phyloP scores from a whole-genome alignment of 2,888 invertebrate genomes.

The Drosophila leonis region DNA sequence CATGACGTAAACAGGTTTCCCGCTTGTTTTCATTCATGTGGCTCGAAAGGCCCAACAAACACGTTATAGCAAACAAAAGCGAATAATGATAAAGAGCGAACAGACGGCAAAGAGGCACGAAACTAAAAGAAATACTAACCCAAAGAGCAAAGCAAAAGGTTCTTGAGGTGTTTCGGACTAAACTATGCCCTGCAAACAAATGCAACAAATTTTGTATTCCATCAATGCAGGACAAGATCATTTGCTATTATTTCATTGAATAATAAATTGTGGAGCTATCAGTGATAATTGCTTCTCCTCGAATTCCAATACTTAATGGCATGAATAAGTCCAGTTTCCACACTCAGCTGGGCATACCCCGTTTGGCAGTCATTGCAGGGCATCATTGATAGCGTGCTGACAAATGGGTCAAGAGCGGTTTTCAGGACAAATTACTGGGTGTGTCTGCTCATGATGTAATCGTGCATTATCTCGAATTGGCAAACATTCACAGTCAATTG shows the following conservation, averaged over 20 bases:
- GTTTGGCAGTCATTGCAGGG: not conserved
- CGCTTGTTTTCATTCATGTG: slow-evolving; percentile 53
- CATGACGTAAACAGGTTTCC: slow-evolving; percentile 77
- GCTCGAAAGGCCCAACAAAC: slow-evolving; percentile 41
- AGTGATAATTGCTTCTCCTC: not conserved
- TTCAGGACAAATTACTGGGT: slow-evolving; percentile 65
- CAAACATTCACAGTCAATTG: slow-evolving; percentile 36
- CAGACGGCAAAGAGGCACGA: slow-evolving; percentile 28
- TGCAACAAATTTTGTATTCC: not conserved
- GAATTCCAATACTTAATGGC: not conserved
- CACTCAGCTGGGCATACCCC: not conserved
- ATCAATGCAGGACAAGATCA: not conserved
- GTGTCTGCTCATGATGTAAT: slow-evolving; percentile 50
- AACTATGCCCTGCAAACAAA: slow-evolving; percentile 6
- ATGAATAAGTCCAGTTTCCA: too few relatives aligned
- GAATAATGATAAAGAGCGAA: slow-evolving; percentile 55
- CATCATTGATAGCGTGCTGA: slow-evolving; percentile 36
- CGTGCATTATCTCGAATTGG: slow-evolving; percentile 36
- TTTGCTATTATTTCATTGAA: not conserved
- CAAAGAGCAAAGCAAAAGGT: not conserved
- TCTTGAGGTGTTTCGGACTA: not conserved
- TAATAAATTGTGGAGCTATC: not conserved
- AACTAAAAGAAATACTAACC: slow-evolving; percentile 15
- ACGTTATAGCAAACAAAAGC: too few relatives aligned
- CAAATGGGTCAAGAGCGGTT: slow-evolving; percentile 69